Conservation (phyloP, 2,888 invertebrate species). For the Calliphora vomitoria region DNA sequence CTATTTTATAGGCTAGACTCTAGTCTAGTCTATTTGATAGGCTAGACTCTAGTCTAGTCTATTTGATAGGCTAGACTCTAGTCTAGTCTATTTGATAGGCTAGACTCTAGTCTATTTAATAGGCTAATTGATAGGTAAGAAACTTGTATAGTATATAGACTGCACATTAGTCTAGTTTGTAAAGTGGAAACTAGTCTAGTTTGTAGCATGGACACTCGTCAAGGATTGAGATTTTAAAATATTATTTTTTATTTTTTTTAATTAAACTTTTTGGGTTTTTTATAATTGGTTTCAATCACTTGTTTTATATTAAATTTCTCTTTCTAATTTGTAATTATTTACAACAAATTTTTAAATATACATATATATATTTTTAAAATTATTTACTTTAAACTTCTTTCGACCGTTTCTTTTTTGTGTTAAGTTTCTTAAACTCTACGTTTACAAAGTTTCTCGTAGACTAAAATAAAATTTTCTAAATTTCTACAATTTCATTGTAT, state of each 20-base stretch:
- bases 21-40: no score
- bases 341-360: no score
- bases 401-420: background rate
- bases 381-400: background rate
- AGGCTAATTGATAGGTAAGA: no score
- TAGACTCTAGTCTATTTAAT: background rate
- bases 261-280: no score
- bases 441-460: slow-evolving; percentile 57
- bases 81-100: background rate
- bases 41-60: background rate
- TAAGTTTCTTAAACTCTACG: slow-evolving; percentile 35
- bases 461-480: slow-evolving; percentile 50
- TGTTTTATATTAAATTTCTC: background rate
- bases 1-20: no score
- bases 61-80: background rate
- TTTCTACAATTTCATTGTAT: slow-evolving; percentile 49
- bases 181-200: no score
- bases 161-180: no score
- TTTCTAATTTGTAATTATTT: no score
- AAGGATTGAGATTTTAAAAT: no score
- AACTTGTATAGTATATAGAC: no score
- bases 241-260: background rate
- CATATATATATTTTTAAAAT: no score
- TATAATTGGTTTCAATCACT: background rate
- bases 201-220: no score